phyloP scores from a whole-genome alignment of 2,888 invertebrate species.

The Thera obeliscata region DNA sequence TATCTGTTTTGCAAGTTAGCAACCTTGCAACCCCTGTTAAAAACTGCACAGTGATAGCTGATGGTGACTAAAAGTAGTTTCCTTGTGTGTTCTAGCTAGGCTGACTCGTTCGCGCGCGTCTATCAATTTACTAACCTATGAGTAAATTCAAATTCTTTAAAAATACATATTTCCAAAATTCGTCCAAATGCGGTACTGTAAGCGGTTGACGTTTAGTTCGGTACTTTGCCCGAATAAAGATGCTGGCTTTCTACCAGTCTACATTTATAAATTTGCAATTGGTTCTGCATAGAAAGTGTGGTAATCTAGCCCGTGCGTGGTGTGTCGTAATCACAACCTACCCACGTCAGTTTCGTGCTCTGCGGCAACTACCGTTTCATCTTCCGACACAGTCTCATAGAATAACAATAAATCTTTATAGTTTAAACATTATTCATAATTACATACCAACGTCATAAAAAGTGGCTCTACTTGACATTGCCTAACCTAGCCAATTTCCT shows the following conservation, averaged over 20 bases:
- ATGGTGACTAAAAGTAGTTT: too few relatives aligned
- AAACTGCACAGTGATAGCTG: too few relatives aligned
- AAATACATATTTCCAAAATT: too few relatives aligned
- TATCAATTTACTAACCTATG: too few relatives aligned
- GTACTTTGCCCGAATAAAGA: neutral
- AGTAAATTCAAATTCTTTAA: too few relatives aligned
- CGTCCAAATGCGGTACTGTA: too few relatives aligned
- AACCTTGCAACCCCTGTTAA: too few relatives aligned
- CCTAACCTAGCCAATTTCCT: constrained; percentile 35
- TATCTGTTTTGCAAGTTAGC: too few relatives aligned
- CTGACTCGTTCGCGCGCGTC: too few relatives aligned
- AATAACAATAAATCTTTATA: constrained; percentile 23
- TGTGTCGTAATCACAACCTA: constrained; percentile 53
- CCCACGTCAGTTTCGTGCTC: constrained; percentile 41
- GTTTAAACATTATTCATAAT: constrained; percentile 28
- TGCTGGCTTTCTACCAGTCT: neutral
- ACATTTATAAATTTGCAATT: neutral
- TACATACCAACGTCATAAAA: constrained; percentile 35
- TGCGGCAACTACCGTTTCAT: constrained; percentile 35
- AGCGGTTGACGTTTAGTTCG: too few relatives aligned
- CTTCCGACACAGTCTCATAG: constrained; percentile 19
- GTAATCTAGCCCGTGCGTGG: constrained; percentile 46
- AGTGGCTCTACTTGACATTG: constrained; percentile 44
- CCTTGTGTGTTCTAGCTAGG: too few relatives aligned
- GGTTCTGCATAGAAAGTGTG: constrained; percentile 51